Base-by-base conservation (phyloP, 2,888 invertebrate genomes). In the Cheilosia scutellata region DNA sequence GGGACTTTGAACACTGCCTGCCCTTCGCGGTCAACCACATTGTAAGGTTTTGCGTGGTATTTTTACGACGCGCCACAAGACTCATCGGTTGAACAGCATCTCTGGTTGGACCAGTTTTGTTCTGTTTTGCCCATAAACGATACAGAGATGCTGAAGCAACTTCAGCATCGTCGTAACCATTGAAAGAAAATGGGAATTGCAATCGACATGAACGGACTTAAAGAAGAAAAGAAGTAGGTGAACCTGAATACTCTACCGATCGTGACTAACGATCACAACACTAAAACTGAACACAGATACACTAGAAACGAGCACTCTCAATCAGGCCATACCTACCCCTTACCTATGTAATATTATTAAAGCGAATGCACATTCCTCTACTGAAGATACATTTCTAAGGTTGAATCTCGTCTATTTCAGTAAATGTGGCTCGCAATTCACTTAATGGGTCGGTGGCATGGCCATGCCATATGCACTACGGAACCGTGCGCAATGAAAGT, bases 151-250 rank as follows among this genome's bases (percentile, higher is more conserved):
- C 27, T 66, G 33, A 25, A 70, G 57, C 49, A 77, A 77, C 55
- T 68, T 27, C 53, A 5, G 25, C 37, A 55, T 25, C 6, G 13
- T 42, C 29, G 29, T 11, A 47, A 58, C 13, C n/a, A 29, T 70
- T 29, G 27, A 13, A 55, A 25, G 60, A 40, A 53, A 60, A 87
- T 58, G 71, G 27, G 44, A 49, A 71, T 68, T 40, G 65, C 47
- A 77, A 78, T 75, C 84, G 40, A n/a, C 77, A 47, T 70, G 13
- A 47, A 53, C 16, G 66, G 66, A 71, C 70, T 58, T 62, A 58
- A 72, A 80, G 70, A 75, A 66, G 63, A 74, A 75, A 53, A 79
- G 77, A 87, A 87, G 87, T 87, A 87, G 87, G 87, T 87, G 82
- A 87, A 87, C 79, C 83, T 83, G 83, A 87, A 87, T 87, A 75